These are phyloP conservation scores for Huso huso DNA, from an alignment of 2,797 vertebrate genomes.

Conservation along the genomic window DNA sequence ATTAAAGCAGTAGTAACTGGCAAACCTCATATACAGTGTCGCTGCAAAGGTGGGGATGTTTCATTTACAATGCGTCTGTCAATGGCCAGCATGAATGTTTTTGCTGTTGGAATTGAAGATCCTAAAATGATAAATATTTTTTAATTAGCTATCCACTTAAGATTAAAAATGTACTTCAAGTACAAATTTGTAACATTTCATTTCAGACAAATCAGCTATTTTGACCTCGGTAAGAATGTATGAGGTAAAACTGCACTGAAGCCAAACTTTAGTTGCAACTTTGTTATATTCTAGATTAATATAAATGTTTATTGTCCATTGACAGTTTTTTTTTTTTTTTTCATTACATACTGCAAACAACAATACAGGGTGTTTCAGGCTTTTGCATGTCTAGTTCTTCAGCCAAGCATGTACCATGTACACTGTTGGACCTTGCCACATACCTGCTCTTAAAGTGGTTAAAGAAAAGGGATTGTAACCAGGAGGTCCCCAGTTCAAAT, in stretches of 20 bases:
- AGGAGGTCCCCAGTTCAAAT: too few relatives aligned
- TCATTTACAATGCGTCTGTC: too few relatives aligned
- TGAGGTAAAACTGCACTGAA: neutral
- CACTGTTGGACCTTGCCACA: too few relatives aligned
- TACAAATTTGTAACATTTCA: too few relatives aligned
- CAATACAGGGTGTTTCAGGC: slow-evolving; percentile 20
- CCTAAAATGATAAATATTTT: neutral
- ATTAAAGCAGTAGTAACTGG: slow-evolving; percentile 24
- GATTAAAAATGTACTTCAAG: too few relatives aligned
- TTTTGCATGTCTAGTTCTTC: slow-evolving; percentile 21
- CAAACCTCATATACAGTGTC: slow-evolving; percentile 18
- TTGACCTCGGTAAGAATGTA: neutral
- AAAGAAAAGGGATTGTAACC: too few relatives aligned
- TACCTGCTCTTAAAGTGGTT: too few relatives aligned
- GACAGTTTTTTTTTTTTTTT: too few relatives aligned
- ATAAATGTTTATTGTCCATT: slow-evolving; percentile 1
- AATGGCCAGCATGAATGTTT: too few relatives aligned
- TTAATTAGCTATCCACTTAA: neutral
- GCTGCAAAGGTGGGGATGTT: neutral
- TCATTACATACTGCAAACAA: slow-evolving; percentile 23
- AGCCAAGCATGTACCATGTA: slow-evolving; percentile 21
- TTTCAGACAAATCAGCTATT: neutral
- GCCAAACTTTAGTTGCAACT: neutral
- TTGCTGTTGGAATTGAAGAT: too few relatives aligned
- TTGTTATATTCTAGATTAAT: neutral